Evolutionary conservation across 2,113 vertebrate species (phyloP).

Genomic region (Cygnus atratus): DNA sequence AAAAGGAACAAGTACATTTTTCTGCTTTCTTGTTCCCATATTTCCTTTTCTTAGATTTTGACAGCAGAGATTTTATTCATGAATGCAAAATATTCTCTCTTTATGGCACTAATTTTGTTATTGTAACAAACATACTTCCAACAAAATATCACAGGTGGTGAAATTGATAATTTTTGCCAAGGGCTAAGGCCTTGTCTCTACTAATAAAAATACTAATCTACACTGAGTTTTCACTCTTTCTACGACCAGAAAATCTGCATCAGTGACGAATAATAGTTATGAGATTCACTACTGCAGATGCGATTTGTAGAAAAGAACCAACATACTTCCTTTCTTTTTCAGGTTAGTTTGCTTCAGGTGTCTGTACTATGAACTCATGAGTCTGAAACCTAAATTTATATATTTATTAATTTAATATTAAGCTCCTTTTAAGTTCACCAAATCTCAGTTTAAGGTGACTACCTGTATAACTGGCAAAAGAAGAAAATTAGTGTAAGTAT

Average conservation of each 20-base stretch:
- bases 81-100: constrained; percentile 41
- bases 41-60: constrained; percentile 4
- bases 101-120: constrained; percentile 10
- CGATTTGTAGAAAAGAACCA: background rate
- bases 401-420: background rate
- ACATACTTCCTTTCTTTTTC: background rate
- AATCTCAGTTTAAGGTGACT: background rate
- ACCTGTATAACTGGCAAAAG: background rate
- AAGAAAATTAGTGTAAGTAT: background rate
- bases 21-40: background rate
- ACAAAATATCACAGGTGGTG: constrained; percentile 8
- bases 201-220: constrained; percentile 26
- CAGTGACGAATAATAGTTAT: background rate
- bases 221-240: background rate
- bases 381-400: background rate
- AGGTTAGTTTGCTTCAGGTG: background rate
- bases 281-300: background rate
- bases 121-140: constrained; percentile 14
- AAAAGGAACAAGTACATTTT: background rate
- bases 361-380: background rate
- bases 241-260: background rate
- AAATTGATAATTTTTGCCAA: constrained; percentile 25
- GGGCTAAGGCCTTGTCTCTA: constrained; percentile 13
- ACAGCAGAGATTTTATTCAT: constrained; percentile 17
- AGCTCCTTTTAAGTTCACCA: background rate